A percentile compares a stretch with the other conserved stretches of the same genome.
Evolutionary conservation across 2,113 vertebrate genomes (phyloP).

Genomic region (Leiothrix lutea): DNA sequence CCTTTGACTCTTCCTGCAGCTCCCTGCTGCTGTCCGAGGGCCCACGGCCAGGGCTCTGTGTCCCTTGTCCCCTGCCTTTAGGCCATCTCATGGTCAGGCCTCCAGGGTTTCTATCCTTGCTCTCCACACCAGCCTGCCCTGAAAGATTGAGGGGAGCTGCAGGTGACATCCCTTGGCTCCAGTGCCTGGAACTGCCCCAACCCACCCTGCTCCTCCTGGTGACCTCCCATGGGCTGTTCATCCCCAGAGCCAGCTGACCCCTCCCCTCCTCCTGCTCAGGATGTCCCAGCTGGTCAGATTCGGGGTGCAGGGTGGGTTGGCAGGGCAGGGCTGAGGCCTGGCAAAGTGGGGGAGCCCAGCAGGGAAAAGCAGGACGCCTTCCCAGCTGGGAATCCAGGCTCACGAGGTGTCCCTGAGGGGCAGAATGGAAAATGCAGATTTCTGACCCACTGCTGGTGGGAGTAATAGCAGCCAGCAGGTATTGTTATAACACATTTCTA

Average conservation of each 20-base stretch:
- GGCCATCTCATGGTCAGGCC: not conserved
- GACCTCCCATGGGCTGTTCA: not conserved
- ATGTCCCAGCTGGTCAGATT: not conserved
- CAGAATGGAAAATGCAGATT: not conserved
- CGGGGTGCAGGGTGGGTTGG: not conserved
- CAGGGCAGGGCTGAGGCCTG: not conserved
- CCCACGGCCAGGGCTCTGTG: not conserved
- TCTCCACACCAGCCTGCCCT: not conserved
- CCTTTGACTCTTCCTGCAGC: not conserved
- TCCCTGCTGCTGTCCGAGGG: not conserved
- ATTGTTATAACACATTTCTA: not conserved
- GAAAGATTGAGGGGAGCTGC: not conserved
- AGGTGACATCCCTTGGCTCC: not conserved
- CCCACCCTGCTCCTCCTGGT: not conserved
- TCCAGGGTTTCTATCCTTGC: not conserved
- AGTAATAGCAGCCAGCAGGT: not conserved
- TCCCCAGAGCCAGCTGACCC: not conserved
- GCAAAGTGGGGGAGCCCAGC: rapidly evolving
- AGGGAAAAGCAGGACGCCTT: not conserved
- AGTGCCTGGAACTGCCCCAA: not conserved
- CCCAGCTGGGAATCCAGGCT: not conserved
- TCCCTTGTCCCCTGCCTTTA: not conserved
- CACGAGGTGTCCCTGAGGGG: not conserved
- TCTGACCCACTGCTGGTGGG: not conserved
- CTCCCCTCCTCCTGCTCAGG: not conserved